phyloP scores from a whole-genome alignment of 2,113 vertebrate species.

The Actenoides lindsayi region DNA sequence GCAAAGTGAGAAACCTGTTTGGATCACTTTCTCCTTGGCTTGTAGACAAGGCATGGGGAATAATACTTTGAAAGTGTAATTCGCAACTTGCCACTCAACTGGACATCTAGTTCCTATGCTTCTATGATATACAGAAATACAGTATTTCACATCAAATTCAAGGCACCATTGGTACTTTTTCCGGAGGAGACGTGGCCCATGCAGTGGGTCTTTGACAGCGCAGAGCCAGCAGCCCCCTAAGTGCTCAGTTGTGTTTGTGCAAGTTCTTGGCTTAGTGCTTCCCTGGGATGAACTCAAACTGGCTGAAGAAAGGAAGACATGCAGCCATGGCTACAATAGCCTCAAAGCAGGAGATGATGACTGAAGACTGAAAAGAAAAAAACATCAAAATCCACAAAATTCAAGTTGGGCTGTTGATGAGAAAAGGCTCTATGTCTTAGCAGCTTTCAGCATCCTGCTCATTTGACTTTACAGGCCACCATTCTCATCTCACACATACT shows the following conservation, averaged over 20 bases:
- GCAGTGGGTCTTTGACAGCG: neutral
- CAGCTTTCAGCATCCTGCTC: neutral
- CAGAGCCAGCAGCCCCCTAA: neutral
- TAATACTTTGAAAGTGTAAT: neutral
- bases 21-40: neutral
- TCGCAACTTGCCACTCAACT: neutral
- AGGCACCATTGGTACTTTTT: neutral
- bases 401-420: neutral
- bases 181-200: neutral
- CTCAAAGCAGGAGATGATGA: neutral
- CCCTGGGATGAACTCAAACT: neutral
- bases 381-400: neutral
- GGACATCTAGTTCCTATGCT: neutral
- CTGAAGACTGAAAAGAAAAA: neutral
- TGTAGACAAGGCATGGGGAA: neutral
- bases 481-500: neutral
- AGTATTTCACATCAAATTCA: neutral
- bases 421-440: neutral
- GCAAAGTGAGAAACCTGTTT: neutral
- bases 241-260: rapidly evolving
- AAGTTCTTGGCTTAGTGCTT: neutral
- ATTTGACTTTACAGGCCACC: neutral
- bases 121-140: neutral
- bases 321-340: neutral
- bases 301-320: neutral